These are phyloP conservation scores for Alloplasta piceator DNA, from an alignment of 2,888 invertebrate species.

Conservation along the genomic window DNA sequence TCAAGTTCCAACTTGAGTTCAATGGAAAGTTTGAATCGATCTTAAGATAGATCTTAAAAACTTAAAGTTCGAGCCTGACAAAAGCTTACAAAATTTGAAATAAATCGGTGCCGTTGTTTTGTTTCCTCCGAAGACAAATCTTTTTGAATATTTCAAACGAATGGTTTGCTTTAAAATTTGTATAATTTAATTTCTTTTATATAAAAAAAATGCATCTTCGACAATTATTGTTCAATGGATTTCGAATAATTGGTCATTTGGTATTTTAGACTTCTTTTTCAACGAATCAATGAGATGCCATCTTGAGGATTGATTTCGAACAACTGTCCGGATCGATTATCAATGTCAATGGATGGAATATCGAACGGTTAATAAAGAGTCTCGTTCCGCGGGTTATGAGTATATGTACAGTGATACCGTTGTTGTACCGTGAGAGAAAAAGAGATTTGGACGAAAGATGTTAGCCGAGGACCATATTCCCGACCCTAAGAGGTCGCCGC, in stretches of 20 bases:
- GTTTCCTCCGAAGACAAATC: too few species aligned
- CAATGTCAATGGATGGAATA: background rate
- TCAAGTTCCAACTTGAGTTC: too few species aligned
- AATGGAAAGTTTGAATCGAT: too few species aligned
- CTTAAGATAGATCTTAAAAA: too few species aligned
- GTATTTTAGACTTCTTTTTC: too few species aligned
- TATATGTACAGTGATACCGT: constrained; percentile 26
- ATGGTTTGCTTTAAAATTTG: too few species aligned
- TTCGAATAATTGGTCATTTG: constrained; percentile 19
- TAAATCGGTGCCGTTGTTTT: too few species aligned
- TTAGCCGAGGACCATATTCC: constrained; percentile 35
- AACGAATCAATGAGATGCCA: background rate
- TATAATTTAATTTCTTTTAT: too few species aligned
- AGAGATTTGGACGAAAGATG: constrained; percentile 48
- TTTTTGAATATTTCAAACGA: too few species aligned
- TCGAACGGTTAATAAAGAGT: background rate
- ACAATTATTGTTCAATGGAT: background rate
- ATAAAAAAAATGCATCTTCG: too few species aligned
- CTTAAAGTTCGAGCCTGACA: too few species aligned
- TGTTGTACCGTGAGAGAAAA: constrained; percentile 46
- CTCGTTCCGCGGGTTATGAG: constrained; percentile 6
- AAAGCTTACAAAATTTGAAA: too few species aligned
- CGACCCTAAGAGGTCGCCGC: constrained; percentile 60
- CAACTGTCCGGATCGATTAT: background rate
- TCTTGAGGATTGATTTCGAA: constrained; percentile 13